Evolutionary conservation across 2,113 vertebrate genomes (phyloP).

Genomic region (Nerophis lumbriciformis): DNA sequence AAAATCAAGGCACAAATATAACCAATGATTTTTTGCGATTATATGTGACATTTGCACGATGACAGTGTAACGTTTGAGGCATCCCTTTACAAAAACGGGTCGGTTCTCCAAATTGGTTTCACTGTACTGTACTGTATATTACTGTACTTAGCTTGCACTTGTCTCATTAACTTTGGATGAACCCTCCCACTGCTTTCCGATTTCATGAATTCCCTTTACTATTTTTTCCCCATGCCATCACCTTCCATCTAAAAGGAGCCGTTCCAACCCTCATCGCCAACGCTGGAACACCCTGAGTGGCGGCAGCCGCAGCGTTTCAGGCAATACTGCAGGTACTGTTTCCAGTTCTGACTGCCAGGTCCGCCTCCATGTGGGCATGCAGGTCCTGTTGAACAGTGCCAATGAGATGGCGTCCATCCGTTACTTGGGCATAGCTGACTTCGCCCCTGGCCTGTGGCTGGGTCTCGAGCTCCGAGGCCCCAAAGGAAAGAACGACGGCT

Average conservation of each 20-base stretch:
- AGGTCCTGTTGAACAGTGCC: constrained; percentile 89
- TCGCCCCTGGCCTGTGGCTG: constrained; percentile 87
- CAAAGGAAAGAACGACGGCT: constrained; percentile 89
- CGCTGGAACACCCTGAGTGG: constrained; percentile 77
- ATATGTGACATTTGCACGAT: too few relatives aligned
- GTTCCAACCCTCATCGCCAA: constrained; percentile 67
- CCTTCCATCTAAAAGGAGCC: constrained; percentile 64
- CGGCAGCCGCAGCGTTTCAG: not conserved
- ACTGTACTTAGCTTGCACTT: too few relatives aligned
- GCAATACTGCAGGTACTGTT: constrained; percentile 26
- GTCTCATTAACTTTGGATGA: too few relatives aligned
- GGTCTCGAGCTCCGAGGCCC: constrained; percentile 87
- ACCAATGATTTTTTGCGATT: too few relatives aligned
- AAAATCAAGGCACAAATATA: too few relatives aligned
- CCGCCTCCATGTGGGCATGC: constrained; percentile 83
- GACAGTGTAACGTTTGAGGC: too few relatives aligned
- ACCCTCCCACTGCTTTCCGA: constrained; percentile 31
- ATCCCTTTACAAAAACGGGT: too few relatives aligned
- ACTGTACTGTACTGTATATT: too few relatives aligned
- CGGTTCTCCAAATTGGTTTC: too few relatives aligned
- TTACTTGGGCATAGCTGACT: constrained; percentile 86
- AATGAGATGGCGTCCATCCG: constrained; percentile 89
- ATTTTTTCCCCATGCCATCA: not conserved
- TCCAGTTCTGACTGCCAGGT: constrained; percentile 54
- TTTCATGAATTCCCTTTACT: constrained; percentile 3